Evolutionary conservation across 2,888 invertebrate species (phyloP), one percentile per base, ranked within the genome.

Genomic region (Leptopilina myrica): DNA sequence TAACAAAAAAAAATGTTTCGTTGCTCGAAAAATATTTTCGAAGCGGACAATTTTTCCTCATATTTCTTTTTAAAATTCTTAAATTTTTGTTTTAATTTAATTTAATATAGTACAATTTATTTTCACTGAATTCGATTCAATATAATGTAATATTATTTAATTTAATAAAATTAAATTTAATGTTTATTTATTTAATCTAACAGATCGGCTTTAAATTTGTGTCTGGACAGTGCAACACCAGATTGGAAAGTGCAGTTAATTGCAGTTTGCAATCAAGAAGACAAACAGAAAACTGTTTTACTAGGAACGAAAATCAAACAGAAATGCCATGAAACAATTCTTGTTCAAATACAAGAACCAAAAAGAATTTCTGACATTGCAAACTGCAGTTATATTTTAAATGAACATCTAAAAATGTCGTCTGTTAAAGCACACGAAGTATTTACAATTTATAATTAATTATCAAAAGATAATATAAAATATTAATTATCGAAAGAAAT

Each of bases 271-370:
- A 76, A 80, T 26, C 78, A 53, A 53, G 46, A 78, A 14, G 66
- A 77, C 15, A 79, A 78, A 59, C 75, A 75, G 4, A 64, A 75
- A 64, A 80, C 79, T 7, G 9, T 81, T 64, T 62, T 83, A 11
- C 56, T 82, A 5, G 83, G 83, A 76, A 69, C 69, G 59, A 79
- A 69, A 14, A 64, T 81, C n/a, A 69, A 80, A 15, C 20, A 76
- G 43, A 69, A 80, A 62, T 66, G 66, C n/a, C 80, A 80, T 15
- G 49, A 73, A 64, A 82, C 80, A 20, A 64, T 81, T 9, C 78
- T 78, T 76, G 56, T 83, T 6, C 76, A 79, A n/a, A 49, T 76
- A 76, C 26, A 64, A 69, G 79, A 75, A 4, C 40, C 66, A 11
- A 79, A 79, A 65, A 76, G 76, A 64, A 67, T 81, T 67, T 79